Evolutionary conservation across 2,888 invertebrate species (phyloP).

Genomic region (Ichneumoninae sp.): DNA sequence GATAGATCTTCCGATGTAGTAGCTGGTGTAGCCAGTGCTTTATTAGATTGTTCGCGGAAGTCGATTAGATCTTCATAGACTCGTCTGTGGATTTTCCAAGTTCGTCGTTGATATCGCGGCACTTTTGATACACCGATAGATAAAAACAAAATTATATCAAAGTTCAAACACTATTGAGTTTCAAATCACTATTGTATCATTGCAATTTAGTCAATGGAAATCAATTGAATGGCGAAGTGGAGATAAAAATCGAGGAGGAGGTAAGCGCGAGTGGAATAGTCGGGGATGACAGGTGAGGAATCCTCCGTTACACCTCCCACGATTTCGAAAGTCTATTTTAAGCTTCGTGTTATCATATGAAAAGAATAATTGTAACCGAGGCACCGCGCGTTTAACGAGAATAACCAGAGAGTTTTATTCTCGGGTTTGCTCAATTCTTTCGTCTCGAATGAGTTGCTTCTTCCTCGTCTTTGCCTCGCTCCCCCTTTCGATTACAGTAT

Average conservation of each 20-base stretch:
- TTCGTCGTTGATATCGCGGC: background rate
- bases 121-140: constrained; percentile 8
- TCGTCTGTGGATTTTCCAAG: constrained; percentile 6
- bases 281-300: background rate
- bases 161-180: background rate
- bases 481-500: constrained; percentile 20
- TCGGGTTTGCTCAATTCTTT: background rate
- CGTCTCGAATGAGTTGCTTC: background rate
- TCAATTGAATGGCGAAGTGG: background rate
- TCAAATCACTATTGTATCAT: background rate
- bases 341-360: background rate
- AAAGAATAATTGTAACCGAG: background rate
- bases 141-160: background rate
- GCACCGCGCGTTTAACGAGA: background rate
- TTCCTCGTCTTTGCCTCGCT: background rate
- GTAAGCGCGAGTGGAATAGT: constrained; percentile 12
- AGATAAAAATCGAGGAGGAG: background rate
- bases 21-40: background rate
- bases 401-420: background rate
- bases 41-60: constrained; percentile 26
- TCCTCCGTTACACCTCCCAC: constrained; percentile 9
- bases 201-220: background rate
- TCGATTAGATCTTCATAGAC: constrained; percentile 20
- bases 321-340: background rate
- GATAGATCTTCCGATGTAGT: constrained; percentile 9